Evolutionary conservation across 2,888 invertebrate species (phyloP).

Genomic region (Craniophora ligustri): DNA sequence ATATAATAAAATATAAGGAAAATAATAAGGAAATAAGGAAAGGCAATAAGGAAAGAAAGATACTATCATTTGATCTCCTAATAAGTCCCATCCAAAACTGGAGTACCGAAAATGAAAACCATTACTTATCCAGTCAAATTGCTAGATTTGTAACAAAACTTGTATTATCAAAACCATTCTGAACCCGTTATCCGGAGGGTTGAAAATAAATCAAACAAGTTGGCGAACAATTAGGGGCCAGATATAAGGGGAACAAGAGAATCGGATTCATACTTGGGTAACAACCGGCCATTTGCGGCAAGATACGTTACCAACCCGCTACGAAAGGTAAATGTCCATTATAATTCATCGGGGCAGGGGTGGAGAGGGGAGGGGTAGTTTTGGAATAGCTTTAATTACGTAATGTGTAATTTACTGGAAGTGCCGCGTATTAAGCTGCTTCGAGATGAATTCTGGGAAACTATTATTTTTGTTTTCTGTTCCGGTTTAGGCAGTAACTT

Average conservation of each 20-base stretch:
- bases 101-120: not conserved
- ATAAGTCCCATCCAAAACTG: not conserved
- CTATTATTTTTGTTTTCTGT: too few species aligned
- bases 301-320: not conserved
- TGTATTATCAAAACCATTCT: conserved; percentile 11
- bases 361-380: too few species aligned
- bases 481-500: too few species aligned
- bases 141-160: conserved; percentile 15
- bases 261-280: conserved; percentile 10
- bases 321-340: conserved; percentile 20
- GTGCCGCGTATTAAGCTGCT: not conserved
- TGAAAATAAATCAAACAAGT: conserved; percentile 39
- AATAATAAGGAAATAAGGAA: too few species aligned
- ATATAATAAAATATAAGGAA: too few species aligned
- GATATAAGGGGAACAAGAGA: conserved; percentile 9
- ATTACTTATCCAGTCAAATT: conserved; percentile 23
- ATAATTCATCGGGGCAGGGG: conserved; percentile 30
- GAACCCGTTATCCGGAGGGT: conserved; percentile 11
- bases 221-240: conserved; percentile 35
- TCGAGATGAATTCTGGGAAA: too few species aligned
- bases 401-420: conserved; percentile 4
- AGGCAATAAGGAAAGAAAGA: too few species aligned
- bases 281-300: conserved; percentile 11
- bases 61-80: too few species aligned
- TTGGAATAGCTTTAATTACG: conserved; percentile 10